Evolutionary conservation across 2,888 invertebrate species (phyloP).

Genomic region (Smittia aterrima): DNA sequence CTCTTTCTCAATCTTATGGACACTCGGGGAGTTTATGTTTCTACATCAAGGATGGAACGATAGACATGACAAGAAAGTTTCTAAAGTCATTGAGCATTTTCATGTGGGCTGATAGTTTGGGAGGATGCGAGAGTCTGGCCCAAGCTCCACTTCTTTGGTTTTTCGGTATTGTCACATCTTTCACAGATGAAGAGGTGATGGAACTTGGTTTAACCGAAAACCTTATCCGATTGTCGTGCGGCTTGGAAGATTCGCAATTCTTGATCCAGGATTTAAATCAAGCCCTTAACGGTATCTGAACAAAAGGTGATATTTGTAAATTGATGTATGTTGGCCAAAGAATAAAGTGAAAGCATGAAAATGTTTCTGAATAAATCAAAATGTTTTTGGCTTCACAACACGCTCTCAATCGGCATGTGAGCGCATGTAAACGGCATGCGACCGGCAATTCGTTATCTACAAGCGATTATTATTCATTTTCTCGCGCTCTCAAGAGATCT

Average conservation of each 20-base stretch:
- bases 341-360: neutral
- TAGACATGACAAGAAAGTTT: constrained; percentile 67
- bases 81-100: constrained; percentile 71
- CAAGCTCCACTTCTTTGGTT: constrained; percentile 68
- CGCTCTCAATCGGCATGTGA: neutral
- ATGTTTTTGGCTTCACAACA: neutral
- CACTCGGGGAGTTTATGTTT: constrained; percentile 87
- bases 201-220: constrained; percentile 24
- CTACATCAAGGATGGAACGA: constrained; percentile 68
- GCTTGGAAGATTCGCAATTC: constrained; percentile 11
- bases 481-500: neutral
- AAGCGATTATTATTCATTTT: neutral
- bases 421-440: neutral
- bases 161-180: constrained; percentile 19
- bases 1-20: constrained; percentile 71
- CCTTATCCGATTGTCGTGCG: constrained; percentile 28
- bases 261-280: constrained; percentile 35
- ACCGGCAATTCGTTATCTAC: neutral
- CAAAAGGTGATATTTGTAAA: constrained; percentile 10
- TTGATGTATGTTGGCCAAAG: neutral
- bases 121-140: constrained; percentile 85
- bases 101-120: constrained; percentile 82
- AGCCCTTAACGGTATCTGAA: constrained; percentile 40
- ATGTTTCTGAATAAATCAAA: too few species aligned
- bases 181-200: constrained; percentile 25